Evolutionary conservation across 2,888 invertebrate genomes (phyloP), one percentile per base, ranked within the genome.

Genomic region (Sinodicranocentrus sp.): DNA sequence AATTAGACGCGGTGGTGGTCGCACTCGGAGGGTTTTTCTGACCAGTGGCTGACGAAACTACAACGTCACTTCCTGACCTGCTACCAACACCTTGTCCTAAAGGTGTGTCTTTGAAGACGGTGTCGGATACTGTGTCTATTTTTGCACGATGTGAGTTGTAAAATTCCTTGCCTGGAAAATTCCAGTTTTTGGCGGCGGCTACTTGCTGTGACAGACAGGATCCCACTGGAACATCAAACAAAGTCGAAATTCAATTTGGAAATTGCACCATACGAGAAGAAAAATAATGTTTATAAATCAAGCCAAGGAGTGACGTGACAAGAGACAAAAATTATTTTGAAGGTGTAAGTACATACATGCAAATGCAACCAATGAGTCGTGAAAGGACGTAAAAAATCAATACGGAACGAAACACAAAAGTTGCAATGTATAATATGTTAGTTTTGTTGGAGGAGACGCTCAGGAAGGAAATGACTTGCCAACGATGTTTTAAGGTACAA

Each of bases 151-250:
- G 86, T 10, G 85, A 28, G 10, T 78, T 82, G 48, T 80, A 83
- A 44, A 86, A 84, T 17, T 85, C 78, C 63, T 87, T 87, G 28
- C 86, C 85, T 44, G 83, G 79, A 59, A 59, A 82, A 33, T 82
- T 76, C 57, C 71, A 52, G 71, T 17, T 80, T 23, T 86, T 85
- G 13, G 78, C 77, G 52, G 70, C 70, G 43, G 78, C 84, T 15
- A 87, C 26, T 75, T 86, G 85, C n/a, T 86, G 78, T 23, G 84
- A 82, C 21, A 75, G 70, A 80, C 87, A 88, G 65, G 84, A 80
- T 13, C 88, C 88, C 88, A 88, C 88, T 88, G 84, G 33, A 17
- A 48, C 48, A 17, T n/a, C 48, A 48, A 48, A 48, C 8, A n/a
- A 48, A 17, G 48, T 15, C 17, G 8, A n/a, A n/a, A 33, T 33